These are phyloP conservation scores for Acyrthosiphon pisum DNA, from an alignment of 1,140 invertebrate species.

Conservation along the genomic window DNA sequence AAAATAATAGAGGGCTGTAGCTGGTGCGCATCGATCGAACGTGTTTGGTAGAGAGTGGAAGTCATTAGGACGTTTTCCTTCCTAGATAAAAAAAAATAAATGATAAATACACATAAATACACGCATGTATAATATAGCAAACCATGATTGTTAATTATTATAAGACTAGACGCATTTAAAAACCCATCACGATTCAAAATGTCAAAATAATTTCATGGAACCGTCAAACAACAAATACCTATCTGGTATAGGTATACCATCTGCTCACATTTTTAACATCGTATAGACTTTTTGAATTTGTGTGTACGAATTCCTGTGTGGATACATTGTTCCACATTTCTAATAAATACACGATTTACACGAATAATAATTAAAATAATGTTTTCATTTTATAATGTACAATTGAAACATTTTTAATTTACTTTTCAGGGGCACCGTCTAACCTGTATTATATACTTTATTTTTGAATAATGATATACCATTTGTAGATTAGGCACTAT, in stretches of 20 bases:
- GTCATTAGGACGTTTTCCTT: constrained; percentile 37
- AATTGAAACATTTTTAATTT: neutral
- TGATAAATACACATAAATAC: neutral
- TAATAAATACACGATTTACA: neutral
- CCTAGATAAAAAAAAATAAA: neutral
- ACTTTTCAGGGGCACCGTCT: neutral
- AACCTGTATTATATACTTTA: neutral
- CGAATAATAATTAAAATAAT: neutral
- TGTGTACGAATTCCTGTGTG: neutral
- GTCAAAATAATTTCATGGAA: neutral
- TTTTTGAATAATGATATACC: neutral
- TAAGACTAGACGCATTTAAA: neutral
- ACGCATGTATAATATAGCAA: neutral
- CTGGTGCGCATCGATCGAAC: constrained; percentile 31
- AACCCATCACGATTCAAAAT: neutral
- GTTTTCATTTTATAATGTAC: neutral
- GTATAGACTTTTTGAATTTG: neutral
- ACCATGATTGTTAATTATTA: constrained; percentile 22
- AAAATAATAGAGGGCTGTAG: neutral
- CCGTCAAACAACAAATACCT: neutral
- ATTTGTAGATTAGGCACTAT: neutral
- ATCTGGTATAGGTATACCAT: too few species aligned
- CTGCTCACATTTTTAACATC: neutral
- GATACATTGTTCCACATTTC: neutral
- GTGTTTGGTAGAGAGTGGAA: constrained; percentile 8